Percentiles rank a stretch among this genome's conserved stretches.
Conservation (phyloP, 2,797 vertebrate species). For the Spinus pinus region DNA sequence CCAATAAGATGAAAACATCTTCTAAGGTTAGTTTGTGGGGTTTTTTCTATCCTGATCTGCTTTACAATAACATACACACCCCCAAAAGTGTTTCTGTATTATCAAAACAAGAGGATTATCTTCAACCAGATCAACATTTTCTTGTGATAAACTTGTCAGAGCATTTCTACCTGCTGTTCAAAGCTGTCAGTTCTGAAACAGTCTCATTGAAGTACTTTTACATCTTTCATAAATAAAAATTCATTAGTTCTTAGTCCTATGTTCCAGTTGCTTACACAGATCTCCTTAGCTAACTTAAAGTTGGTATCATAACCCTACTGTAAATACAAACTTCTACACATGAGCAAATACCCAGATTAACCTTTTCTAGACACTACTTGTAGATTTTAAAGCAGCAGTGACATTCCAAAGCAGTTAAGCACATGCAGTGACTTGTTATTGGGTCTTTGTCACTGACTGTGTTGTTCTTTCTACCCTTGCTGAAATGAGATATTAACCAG, state of each 20-base stretch:
- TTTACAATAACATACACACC: neutral
- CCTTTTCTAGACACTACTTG: constrained; percentile 71
- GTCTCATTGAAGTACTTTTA: constrained; percentile 7
- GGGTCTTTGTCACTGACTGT: neutral
- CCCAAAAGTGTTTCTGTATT: neutral
- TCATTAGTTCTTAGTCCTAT: constrained; percentile 65
- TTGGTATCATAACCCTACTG: constrained; percentile 71
- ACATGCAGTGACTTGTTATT: constrained; percentile 41
- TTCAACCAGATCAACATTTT: neutral
- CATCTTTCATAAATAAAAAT: constrained; percentile 66
- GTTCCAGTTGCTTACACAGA: constrained; percentile 70
- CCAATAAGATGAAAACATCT: neutral
- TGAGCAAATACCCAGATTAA: constrained; percentile 74
- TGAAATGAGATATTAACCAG: constrained; percentile 1
- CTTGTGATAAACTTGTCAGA: neutral
- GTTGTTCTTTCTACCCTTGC: neutral
- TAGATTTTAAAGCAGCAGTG: constrained; percentile 69
- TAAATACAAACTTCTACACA: constrained; percentile 75
- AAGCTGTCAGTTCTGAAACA: neutral
- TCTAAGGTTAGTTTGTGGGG: neutral
- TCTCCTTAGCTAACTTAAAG: constrained; percentile 72
- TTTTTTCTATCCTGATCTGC: neutral
- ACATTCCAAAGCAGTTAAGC: constrained; percentile 61
- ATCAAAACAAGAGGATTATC: neutral
- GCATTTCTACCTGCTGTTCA: neutral